These are phyloP conservation scores for Leptinotarsa undecemlineata DNA, from an alignment of 1,140 invertebrate genomes.

Conservation along the genomic window DNA sequence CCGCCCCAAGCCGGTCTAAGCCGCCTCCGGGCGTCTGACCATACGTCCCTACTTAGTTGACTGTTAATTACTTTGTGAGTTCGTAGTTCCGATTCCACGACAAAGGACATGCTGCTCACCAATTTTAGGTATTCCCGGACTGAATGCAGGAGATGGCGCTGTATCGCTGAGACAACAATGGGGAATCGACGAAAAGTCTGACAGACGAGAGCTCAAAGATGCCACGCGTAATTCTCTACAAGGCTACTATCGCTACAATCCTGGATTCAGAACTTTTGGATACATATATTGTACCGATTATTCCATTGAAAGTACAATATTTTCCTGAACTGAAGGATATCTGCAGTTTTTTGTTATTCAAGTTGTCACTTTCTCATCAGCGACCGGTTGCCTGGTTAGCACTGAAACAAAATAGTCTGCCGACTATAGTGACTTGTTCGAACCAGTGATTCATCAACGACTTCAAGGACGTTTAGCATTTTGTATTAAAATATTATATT, in stretches of 20 bases:
- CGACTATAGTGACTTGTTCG: constrained; percentile 12
- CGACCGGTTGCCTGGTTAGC: not conserved
- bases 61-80: constrained; percentile 3
- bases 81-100: constrained; percentile 4
- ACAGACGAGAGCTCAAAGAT: no score
- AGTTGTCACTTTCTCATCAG: no score
- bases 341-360: no score
- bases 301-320: not conserved
- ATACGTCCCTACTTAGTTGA: constrained; percentile 45
- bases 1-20: constrained; percentile 36
- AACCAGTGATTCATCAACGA: constrained; percentile 36
- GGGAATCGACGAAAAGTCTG: not conserved
- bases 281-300: constrained; percentile 5
- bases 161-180: not conserved
- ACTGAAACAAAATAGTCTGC: not conserved
- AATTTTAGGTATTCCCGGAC: not conserved
- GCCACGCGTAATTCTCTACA: no score
- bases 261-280: not conserved
- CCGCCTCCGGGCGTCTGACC: constrained; percentile 50
- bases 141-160: not conserved
- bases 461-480: constrained; percentile 36
- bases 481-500: constrained; percentile 38
- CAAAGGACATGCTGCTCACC: not conserved
- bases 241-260: not conserved
- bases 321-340: no score